A percentile compares a stretch with the other conserved stretches of the same genome.
Conservation (phyloP, 2,797 vertebrate species). For the Macropodus opercularis region DNA sequence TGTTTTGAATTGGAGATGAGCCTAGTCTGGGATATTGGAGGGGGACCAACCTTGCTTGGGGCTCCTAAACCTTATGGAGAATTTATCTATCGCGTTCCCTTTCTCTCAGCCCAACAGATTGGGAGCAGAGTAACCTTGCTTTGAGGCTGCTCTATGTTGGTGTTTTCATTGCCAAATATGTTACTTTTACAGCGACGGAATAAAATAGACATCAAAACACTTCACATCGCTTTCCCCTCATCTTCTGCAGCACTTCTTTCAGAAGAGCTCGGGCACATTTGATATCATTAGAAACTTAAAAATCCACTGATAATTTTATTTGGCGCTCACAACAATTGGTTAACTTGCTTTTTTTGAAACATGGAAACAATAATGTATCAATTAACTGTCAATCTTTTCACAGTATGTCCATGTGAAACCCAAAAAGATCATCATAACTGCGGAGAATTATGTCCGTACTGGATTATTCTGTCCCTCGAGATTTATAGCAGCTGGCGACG, state of each 20-base stretch:
- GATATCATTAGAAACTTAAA: constrained; percentile 30
- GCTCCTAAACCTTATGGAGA: constrained; percentile 78
- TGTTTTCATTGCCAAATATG: constrained; percentile 75
- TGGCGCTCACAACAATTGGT: constrained; percentile 18
- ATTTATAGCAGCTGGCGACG: constrained; percentile 1
- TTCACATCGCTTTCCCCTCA: constrained; percentile 50
- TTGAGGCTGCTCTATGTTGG: constrained; percentile 68
- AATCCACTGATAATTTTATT: constrained; percentile 35
- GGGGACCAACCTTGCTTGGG: constrained; percentile 76
- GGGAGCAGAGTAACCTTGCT: constrained; percentile 75
- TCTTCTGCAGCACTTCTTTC: constrained; percentile 29
- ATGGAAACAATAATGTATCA: not conserved
- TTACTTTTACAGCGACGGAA: constrained; percentile 68
- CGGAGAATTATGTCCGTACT: not conserved
- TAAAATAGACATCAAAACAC: constrained; percentile 73
- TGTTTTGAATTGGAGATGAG: constrained; percentile 83
- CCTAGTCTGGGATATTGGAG: constrained; percentile 74
- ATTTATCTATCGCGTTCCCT: constrained; percentile 71
- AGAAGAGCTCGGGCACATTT: constrained; percentile 30
- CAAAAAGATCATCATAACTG: constrained; percentile 3
- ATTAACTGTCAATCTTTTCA: not conserved
- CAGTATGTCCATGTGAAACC: not conserved
- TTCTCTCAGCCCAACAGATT: constrained; percentile 77
- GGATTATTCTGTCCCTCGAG: not conserved
- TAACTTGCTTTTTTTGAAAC: constrained; percentile 6